Evolutionary conservation across 1,140 invertebrate genomes (phyloP), one percentile per base, ranked within the genome.

Genomic region (Tribolium madens): DNA sequence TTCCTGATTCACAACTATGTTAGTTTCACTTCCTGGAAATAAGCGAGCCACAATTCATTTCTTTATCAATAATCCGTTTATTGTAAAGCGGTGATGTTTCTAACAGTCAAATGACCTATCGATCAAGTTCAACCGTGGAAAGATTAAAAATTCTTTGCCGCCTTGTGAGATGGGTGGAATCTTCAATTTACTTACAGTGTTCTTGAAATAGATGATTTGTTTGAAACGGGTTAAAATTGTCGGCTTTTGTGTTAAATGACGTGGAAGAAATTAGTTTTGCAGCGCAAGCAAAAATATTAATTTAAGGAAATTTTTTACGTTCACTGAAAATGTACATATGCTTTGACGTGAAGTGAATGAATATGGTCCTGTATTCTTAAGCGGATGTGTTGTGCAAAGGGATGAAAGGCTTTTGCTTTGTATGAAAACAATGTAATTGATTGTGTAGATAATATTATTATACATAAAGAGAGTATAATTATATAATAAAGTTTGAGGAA

Each of bases 401-500:
- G 57, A 33, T 64, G 57, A 64, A 57, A 64, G 57, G 57, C 57
- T 26, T 64, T 64, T 64, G 57, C 57, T 64, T 64, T 64, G 57
- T 64, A 26, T 31, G 57, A 64, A 64, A 64, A 64, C 26, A 64
- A 64, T 64, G 57, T 64, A 64, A 64, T 64, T 64, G 57, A 64
- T 64, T 64, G 57, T 64, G 57, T 64, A 64, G 57, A 64, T 64
- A 64, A 64, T 64, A 64, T 64, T 64, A 64, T 64, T 64, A 64
- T 64, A 64, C 57, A 64, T 72, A 72, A 52, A 33, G 46, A 33
- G 70, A 33, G 50, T 72, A 72, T 72, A 50, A 72, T 72, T 72
- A 72, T 33, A 72, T 48, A 72, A 72, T 72, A 72, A 50, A 33
- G 46, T 48, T 72, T 72, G 26, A 14, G 47, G 57, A 71, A 26